A percentile compares a stretch with the other conserved stretches of the same genome.
These are phyloP conservation scores for Polydrusus tereticollis DNA, from an alignment of 2,888 invertebrate genomes.

Conservation along the genomic window DNA sequence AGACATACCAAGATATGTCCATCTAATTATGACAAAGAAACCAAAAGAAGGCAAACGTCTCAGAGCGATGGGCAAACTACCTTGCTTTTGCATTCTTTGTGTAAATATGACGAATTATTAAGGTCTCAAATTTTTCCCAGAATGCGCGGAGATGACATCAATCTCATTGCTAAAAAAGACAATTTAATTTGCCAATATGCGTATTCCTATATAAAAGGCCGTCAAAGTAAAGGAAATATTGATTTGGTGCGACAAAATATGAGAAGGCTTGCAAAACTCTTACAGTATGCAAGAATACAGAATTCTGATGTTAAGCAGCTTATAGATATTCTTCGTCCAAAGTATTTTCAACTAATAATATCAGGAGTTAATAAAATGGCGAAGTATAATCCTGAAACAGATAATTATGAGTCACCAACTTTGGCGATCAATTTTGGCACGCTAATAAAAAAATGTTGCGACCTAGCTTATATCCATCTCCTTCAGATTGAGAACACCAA, in stretches of 20 bases:
- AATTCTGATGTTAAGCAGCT: slow-evolving; percentile 46
- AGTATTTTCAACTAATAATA: slow-evolving; percentile 46
- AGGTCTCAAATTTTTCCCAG: slow-evolving; percentile 45
- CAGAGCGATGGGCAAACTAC: too few species aligned
- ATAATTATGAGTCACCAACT: slow-evolving; percentile 53
- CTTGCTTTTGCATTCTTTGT: too few species aligned
- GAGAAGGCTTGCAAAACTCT: slow-evolving; percentile 47
- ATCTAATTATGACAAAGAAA: too few species aligned
- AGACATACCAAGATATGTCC: too few species aligned
- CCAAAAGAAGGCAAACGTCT: too few species aligned
- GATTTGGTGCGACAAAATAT: slow-evolving; percentile 49
- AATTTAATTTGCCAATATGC: slow-evolving; percentile 49
- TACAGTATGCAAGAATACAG: slow-evolving; percentile 36
- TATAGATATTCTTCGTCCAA: slow-evolving; percentile 49
- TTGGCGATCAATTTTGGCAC: slow-evolving; percentile 55
- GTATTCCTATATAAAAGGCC: slow-evolving; percentile 50
- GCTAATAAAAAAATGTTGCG: slow-evolving; percentile 54
- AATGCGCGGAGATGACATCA: slow-evolving; percentile 49
- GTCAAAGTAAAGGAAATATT: slow-evolving; percentile 51
- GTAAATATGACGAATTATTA: slow-evolving; percentile 46
- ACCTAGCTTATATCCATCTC: slow-evolving; percentile 50
- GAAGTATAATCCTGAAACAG: slow-evolving; percentile 49
- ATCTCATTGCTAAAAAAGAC: slow-evolving; percentile 46
- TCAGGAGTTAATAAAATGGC: slow-evolving; percentile 50
- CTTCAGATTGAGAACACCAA: slow-evolving; percentile 48